phyloP scores from a whole-genome alignment of 1,140 invertebrate species.

The Dreissena polymorpha region DNA sequence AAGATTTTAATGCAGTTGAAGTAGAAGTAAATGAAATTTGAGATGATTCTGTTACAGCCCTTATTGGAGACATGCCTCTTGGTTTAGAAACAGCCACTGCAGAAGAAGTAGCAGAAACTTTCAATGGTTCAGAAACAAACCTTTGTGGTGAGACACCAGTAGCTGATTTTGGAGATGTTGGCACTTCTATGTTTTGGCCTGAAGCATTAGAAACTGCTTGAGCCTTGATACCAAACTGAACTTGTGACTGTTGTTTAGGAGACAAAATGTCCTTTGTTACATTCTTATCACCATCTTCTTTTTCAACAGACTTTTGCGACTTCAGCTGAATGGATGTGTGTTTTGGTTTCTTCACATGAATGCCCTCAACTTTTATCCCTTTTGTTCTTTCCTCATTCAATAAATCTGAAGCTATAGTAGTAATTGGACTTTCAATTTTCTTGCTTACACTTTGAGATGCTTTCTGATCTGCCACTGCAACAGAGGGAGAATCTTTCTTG shows the following conservation, averaged over 20 bases:
- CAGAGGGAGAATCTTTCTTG: constrained; percentile 33
- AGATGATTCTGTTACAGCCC: too few species aligned
- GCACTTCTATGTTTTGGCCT: constrained; percentile 28
- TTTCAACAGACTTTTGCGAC: constrained; percentile 14
- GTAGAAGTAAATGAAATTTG: too few species aligned
- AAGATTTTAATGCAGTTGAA: too few species aligned
- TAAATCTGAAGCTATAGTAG: too few species aligned
- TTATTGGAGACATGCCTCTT: constrained; percentile 9
- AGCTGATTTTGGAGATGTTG: constrained; percentile 20
- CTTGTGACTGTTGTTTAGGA: neutral
- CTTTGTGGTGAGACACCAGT: constrained; percentile 2
- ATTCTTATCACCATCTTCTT: neutral
- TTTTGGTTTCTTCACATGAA: neutral
- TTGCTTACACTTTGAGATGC: too few species aligned
- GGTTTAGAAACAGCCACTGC: constrained; percentile 5
- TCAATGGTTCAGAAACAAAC: constrained; percentile 1
- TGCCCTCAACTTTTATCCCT: neutral
- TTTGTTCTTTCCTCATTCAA: neutral
- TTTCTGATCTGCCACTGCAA: too few species aligned
- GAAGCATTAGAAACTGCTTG: constrained; percentile 25
- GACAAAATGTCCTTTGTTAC: too few species aligned
- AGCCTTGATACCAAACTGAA: constrained; percentile 32
- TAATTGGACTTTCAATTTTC: too few species aligned
- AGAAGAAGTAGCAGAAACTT: neutral
- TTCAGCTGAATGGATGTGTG: constrained; percentile 10